Evolutionary conservation across 2,797 vertebrate genomes (phyloP), one percentile per base, ranked within the genome.

Genomic region (Sebastes steindachneri): DNA sequence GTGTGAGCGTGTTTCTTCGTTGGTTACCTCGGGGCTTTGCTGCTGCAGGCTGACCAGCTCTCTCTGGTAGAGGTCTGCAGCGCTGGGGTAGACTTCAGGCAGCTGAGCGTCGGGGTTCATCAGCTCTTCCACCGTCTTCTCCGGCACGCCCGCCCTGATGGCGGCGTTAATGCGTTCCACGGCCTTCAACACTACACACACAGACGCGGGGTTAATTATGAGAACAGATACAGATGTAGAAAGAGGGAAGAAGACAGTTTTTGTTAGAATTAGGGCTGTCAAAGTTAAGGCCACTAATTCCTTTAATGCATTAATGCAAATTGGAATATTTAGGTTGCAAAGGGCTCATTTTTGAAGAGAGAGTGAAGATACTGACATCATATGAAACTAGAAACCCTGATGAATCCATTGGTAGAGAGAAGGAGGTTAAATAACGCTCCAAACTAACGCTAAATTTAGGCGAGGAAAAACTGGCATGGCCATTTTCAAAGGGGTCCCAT

Each of bases 71-170:
- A 99, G 97, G n/a, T 97, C 95, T 0, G 98, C 96, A 2, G 98
- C 98, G 58, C 95, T 96, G 0, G 96, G 96, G 81, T 97, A 97
- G 65, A 98, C 97, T 29, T 97, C 95, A 0, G 98, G 98, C 84
- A 99, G 96, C 94, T 99, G 97, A 15, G 98, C 98, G 1, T 99
- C 97, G 0, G 97, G 97, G 78, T 96, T 98, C 97, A 97, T 97
- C 70, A 99, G 90, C 90, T 99, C 97, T 70, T 95, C 85, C 72
- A 98, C 96, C 0, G 99, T 99, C 81, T 97, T 96, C 93, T 97
- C 96, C 0, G 97, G 91, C 19, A 97, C 93, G 1, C 97, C 97
- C 1, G 88, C 94, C 73, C 92, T 93, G 86, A 99, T 94, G 28
- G 98, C 98, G 0, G 86, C 87, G 57, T 99, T 99, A 81, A 99